Evolutionary conservation across 2,797 vertebrate species (phyloP), one percentile per base, ranked within the genome.

Genomic region (Coilia nasus): DNA sequence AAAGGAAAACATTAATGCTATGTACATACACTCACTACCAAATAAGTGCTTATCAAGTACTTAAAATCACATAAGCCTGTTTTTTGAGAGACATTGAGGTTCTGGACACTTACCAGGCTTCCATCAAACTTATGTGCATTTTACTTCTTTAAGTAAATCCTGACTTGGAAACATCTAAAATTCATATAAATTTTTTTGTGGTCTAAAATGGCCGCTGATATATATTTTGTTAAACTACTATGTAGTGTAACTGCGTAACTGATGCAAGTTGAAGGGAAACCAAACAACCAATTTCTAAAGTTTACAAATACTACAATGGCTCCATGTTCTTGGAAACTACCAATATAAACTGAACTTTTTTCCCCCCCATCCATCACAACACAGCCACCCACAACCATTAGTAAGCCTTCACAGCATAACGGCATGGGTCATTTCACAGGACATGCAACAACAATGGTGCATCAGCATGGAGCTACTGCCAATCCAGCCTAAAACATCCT

Each of bases 1-100:
- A 78, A 78, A 78, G 41, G 17, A 78, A 71, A 78, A 44, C 71
- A 41, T 78, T 78, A 78, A 78, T 78, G 23, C 31, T 44, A 78
- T 78, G 44, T 44, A 44, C 71, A 44, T 19, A 78, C 21, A 78
- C 71, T 41, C 17, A 78, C 35, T 21, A 41, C 9, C 71, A 44
- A n/a, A n/a, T n/a, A n/a, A n/a, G 71, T 78, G 6, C 17, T 21
- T 78, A 41, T 44, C 19, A 21, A 41, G 19, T 23, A 28, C 31
- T 6, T 44, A 2, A 78, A 78, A 6, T 35, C 17, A 6, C 0
- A 2, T 78, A 44, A 78, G 31, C 71, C 71, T 10, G 10, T 25
- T 78, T 78, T 21, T 31, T 11, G 11, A 44, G 35, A n/a, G n/a
- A n/a, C n/a, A n/a, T n/a, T n/a, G n/a, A 35, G 6, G 15, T 17